A percentile compares a stretch with the other conserved stretches of the same genome.
Conservation (phyloP, 2,113 vertebrate species). For the Telmatochromis sp. region DNA sequence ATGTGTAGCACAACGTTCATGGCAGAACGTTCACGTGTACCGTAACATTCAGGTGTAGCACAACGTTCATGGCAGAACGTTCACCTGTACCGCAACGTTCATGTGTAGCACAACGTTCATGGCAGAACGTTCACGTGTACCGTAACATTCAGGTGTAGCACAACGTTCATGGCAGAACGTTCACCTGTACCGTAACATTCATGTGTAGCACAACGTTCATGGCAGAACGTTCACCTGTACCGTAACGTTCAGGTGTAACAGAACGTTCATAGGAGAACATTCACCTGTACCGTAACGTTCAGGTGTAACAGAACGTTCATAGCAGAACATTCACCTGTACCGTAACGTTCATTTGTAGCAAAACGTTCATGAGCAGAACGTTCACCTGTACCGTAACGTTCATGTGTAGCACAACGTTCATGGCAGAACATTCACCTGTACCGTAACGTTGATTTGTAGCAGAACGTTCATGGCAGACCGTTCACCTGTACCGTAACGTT, state of each 20-base stretch:
- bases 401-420: too few relatives aligned
- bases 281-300: accelerated
- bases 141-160: accelerated
- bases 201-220: accelerated
- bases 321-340: too few relatives aligned
- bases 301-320: too few relatives aligned
- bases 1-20: accelerated
- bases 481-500: too few relatives aligned
- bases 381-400: too few relatives aligned
- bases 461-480: too few relatives aligned
- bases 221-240: accelerated
- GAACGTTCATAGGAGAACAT: accelerated
- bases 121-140: accelerated
- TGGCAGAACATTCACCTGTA: too few relatives aligned
- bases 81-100: accelerated
- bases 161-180: accelerated
- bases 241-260: accelerated
- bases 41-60: accelerated
- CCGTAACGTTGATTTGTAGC: too few relatives aligned
- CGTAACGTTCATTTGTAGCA: too few relatives aligned
- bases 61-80: accelerated
- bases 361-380: too few relatives aligned
- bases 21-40: accelerated
- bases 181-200: accelerated
- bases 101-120: accelerated